These are phyloP conservation scores for Hassar affinis DNA, from an alignment of 2,113 vertebrate species.

Conservation along the genomic window DNA sequence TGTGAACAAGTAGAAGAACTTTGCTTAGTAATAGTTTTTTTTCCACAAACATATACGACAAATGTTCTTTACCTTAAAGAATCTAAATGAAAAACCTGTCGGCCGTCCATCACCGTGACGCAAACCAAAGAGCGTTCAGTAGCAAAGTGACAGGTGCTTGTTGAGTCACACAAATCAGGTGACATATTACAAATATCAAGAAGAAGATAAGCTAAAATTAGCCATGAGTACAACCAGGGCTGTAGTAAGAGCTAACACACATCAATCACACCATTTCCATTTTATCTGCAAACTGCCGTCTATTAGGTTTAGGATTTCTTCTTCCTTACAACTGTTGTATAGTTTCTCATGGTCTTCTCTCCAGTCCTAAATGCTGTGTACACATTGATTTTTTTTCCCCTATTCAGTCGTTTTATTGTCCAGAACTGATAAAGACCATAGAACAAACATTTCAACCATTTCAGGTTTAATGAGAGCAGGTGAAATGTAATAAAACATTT, in stretches of 20 bases:
- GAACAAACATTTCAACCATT: neutral
- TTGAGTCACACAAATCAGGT: neutral
- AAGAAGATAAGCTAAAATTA: neutral
- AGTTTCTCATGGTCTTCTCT: neutral
- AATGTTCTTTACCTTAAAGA: neutral
- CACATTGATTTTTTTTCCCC: neutral
- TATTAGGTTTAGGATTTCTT: neutral
- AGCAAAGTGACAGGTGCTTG: neutral
- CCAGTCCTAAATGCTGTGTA: neutral
- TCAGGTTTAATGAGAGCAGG: neutral
- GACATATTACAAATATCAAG: neutral
- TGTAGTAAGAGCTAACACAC: neutral
- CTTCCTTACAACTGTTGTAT: neutral
- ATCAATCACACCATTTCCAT: neutral
- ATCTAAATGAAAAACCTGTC: neutral
- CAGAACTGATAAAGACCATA: neutral
- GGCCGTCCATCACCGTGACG: neutral
- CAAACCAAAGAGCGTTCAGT: neutral
- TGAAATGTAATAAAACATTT: neutral
- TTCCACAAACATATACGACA: neutral
- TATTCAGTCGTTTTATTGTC: neutral
- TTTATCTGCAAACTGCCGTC: no score
- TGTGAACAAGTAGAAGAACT: neutral
- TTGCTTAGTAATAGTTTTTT: neutral
- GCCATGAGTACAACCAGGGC: neutral